These are phyloP conservation scores for Rhizoglyphus robini DNA, from an alignment of 1,140 invertebrate genomes.

Conservation along the genomic window DNA sequence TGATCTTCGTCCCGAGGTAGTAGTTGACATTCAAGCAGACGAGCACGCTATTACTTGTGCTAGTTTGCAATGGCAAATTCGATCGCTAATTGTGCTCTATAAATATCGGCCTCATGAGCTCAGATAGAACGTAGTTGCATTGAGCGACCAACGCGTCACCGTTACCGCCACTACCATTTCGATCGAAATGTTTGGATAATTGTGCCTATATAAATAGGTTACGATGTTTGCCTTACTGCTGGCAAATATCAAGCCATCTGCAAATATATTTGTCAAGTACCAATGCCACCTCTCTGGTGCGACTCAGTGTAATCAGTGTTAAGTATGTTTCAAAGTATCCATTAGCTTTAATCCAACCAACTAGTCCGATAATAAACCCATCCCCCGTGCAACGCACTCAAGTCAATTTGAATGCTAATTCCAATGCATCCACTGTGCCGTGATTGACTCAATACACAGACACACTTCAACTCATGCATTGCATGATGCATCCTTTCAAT, in stretches of 20 bases:
- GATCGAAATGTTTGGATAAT: constrained; percentile 5
- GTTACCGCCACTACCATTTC: background rate
- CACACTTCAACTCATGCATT: too few relatives aligned
- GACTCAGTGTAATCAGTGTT: background rate
- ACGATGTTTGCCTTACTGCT: background rate
- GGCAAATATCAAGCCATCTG: background rate
- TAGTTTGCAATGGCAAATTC: background rate
- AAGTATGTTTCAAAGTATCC: too few relatives aligned
- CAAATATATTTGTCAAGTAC: constrained; percentile 10
- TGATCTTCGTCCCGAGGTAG: background rate
- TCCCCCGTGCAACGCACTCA: too few relatives aligned
- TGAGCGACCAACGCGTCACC: background rate
- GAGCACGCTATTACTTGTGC: too few relatives aligned
- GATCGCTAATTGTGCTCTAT: constrained; percentile 10
- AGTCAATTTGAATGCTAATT: too few relatives aligned
- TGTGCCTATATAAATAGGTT: constrained; percentile 13
- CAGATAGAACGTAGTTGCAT: background rate
- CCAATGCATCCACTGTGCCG: too few relatives aligned
- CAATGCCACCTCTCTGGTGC: background rate
- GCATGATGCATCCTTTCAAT: too few relatives aligned
- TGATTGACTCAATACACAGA: too few relatives aligned
- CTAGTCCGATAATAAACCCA: too few relatives aligned
- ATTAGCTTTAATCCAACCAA: too few relatives aligned
- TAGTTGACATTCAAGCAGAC: background rate
- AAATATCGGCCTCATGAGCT: background rate